Evolutionary conservation across 2,888 invertebrate genomes (phyloP), one percentile per base, ranked within the genome.

Genomic region (Sinodicranocentrus sp.): DNA sequence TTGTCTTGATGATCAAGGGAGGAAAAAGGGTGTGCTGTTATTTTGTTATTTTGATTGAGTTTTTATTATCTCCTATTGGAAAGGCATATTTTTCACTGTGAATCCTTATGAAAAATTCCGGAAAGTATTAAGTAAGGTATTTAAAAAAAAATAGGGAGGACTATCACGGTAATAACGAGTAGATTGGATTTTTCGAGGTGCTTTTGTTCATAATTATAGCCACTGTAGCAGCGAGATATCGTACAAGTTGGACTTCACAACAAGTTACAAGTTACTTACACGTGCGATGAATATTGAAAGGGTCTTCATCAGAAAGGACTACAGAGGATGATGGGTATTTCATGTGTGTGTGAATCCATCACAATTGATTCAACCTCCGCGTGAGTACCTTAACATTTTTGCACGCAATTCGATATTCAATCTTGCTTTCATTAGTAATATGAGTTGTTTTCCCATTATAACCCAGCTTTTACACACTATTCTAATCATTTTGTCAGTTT

Each of bases 241-340:
- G n/a, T n/a, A n/a, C 39, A 8, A 13, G 39, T 48, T 48, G n/a
- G 48, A 17, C 15, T 13, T 48, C 48, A 13, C 48, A 48, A 48
- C 48, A 48, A 48, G 48, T 48, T 48, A 48, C 48, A 23, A 57
- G 57, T 54, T 67, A 77, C 67, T 77, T 67, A 48, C 79, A 71
- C 79, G 79, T 79, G 79, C 79, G 61, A 63, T 71, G 79, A 79
- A 79, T 79, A 79, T 33, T 70, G 70, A 77, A 44, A 67, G 39
- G 10, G 67, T 43, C 6, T 48, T 43, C 44, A 44, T 43, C 44
- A 23, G 23, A 44, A 48, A 48, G 33, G 33, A 33, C 33, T 33
- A 33, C 33, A 33, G 33, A 33, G 57, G 15, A 28, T 5, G 57
- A 48, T 68, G 48, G 25, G 67, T 15, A 33, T 33, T n/a, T 28